Evolutionary conservation across 1,140 invertebrate species (phyloP), one percentile per base, ranked within the genome.

Genomic region (Aphaenogaster ashmeadi): DNA sequence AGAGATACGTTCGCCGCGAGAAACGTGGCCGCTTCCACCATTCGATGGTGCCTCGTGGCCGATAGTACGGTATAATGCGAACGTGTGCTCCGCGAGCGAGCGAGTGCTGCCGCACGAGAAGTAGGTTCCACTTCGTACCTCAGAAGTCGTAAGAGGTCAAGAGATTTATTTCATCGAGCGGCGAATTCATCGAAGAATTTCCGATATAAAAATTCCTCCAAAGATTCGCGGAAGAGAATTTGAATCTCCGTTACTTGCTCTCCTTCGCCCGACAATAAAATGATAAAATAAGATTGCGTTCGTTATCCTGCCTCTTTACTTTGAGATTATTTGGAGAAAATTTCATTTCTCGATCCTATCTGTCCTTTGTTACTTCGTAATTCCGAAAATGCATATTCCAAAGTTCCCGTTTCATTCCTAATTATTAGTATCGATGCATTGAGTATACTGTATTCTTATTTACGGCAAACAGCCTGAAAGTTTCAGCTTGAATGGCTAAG

Each of bases 1-100:
- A 92, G 58, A 94, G 56, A 93, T 93, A 94, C 93, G 94, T 94
- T 93, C 87, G 79, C 88, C 74, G 13, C 58, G 72, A 66, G 33
- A 85, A 78, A 77, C 72, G 50, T 83, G 50, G 78, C 52, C 21
- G 84, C 36, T 71, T 71, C 50, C 9, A 60, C 80, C 58, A 71
- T 80, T 85, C 72, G 88, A 79, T 15, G 47, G 11, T 15, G 33
- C 47, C 62, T 69, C 47, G 36, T 56, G 47, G 67, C 80, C 56
- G 56, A 74, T 44, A 74, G 54, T 47, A 74, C 80, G 78, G 47
- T 69, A 54, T 58, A 60, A 38, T 13, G 38, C 2, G 27, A 44
- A 44, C 36, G 52, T 44, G 64, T 81, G 50, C 4, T 67, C 52
- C 58, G 15, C 56, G 50, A 69, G 11, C 11, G 13, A 44, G 15